Evolutionary conservation across 2,113 vertebrate genomes (phyloP), one percentile per base, ranked within the genome.

Genomic region (Vulpes vulpes): DNA sequence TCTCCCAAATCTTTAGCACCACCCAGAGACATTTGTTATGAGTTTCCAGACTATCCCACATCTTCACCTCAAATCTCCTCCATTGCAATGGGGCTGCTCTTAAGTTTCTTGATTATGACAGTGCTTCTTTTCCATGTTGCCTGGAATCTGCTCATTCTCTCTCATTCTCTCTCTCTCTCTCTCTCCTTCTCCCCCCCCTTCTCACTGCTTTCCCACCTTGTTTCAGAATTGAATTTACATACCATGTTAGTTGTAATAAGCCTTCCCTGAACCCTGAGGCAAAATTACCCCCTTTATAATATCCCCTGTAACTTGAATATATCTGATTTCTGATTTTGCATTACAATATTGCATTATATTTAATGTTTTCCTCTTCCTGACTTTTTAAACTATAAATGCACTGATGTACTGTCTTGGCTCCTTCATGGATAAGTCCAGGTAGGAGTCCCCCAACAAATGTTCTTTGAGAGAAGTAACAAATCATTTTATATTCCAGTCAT

Each of bases 121-220:
- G 22, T 23, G 22, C 25, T 83, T 89, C 16, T 32, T 82, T 73
- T 60, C 19, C 25, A 19, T 64, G 57, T 4, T 38, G 57, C n/a
- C 25, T 57, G 43, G 38, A 74, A n/a, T 60, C 17, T 69, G 10
- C 38, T 49, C 10, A 1, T n/a, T 69, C 30, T 27, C 7, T 23
- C 0, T 30, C 0, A 11, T 1, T 38, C 53, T 43, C 12, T 5
- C 30, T 19, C 20, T 57, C 10, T n/a, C 43, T 43, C 43, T 6
- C 5, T 43, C 43, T 43, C 43, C 43, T 5, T 43, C 43, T 43
- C 43, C 5, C 6, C 43, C 43, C 43, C 7, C 43, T 6, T 43
- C 43, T 43, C 43, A 43, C 43, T 43, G 43, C 43, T 43, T 43
- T 43, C 43, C 5, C 43, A 43, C 43, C 43, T 43, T 43, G 43